Evolutionary conservation across 2,797 vertebrate species (phyloP).

Genomic region (Micromesistius poutassou): DNA sequence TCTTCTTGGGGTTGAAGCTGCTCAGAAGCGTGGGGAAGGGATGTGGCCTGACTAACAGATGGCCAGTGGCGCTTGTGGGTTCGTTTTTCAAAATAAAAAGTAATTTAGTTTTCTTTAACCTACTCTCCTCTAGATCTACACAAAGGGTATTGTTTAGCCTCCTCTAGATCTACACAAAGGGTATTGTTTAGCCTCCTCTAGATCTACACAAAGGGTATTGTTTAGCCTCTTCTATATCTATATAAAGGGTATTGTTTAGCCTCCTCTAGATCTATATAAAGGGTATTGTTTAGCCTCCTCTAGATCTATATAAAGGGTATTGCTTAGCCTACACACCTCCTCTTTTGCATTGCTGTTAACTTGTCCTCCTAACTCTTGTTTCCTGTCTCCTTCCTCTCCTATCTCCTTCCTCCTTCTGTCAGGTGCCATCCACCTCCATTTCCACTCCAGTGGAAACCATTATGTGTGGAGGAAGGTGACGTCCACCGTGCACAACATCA

Average conservation of each 20-base stretch:
- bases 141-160: neutral
- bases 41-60: conserved; percentile 1
- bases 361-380: neutral
- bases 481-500: conserved; percentile 99
- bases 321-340: conserved; percentile 19
- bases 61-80: neutral
- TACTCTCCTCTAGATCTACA: too few species aligned
- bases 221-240: too few species aligned
- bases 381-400: neutral
- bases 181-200: too few species aligned
- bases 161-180: conserved; percentile 7
- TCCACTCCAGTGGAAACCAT: conserved; percentile 91
- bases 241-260: too few species aligned
- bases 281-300: too few species aligned
- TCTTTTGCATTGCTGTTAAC: neutral
- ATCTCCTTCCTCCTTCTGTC: conserved; percentile 15
- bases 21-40: conserved; percentile 10
- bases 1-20: conserved; percentile 20
- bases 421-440: conserved; percentile 95
- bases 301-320: conserved; percentile 1
- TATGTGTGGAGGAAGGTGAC: conserved; percentile 98
- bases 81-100: conserved; percentile 7
- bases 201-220: too few species aligned
- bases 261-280: too few species aligned
- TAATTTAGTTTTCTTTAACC: too few species aligned